Conservation (phyloP, 2,797 vertebrate genomes). For the Linurgus olivaceus region DNA sequence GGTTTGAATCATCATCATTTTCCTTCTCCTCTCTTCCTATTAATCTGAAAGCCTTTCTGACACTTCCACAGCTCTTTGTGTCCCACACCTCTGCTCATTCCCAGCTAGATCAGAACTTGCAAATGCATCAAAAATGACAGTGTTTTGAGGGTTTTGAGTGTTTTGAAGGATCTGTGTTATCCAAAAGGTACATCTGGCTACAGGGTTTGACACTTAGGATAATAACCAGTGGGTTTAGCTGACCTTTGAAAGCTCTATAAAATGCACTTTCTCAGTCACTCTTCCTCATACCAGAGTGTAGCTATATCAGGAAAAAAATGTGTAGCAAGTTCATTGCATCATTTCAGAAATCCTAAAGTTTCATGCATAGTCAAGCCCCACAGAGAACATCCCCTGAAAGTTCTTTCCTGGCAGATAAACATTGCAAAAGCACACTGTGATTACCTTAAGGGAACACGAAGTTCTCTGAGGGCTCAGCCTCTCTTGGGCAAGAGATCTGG, state of each 20-base stretch:
- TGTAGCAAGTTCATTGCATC: not conserved
- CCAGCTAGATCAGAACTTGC: not conserved
- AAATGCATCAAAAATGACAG: not conserved
- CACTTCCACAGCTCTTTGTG: not conserved
- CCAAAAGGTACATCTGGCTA: not conserved
- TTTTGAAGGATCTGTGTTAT: not conserved
- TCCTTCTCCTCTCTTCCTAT: not conserved
- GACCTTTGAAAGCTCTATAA: not conserved
- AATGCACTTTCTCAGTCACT: not conserved
- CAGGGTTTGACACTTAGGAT: not conserved
- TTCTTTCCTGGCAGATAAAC: not conserved
- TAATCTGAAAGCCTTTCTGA: not conserved
- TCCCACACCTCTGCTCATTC: not conserved
- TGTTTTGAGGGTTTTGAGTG: not conserved
- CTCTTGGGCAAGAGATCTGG: not conserved
- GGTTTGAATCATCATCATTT: not conserved
- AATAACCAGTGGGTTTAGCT: not conserved
- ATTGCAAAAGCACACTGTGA: not conserved
- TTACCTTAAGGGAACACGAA: constrained; percentile 59
- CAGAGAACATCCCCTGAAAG: not conserved
- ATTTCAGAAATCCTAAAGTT: constrained; percentile 24
- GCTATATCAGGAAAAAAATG: not conserved
- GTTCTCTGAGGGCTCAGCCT: not conserved
- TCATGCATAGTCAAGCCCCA: not conserved
- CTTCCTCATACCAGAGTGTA: constrained; percentile 11